Evolutionary conservation across 2,888 invertebrate species (phyloP).

Genomic region (Gastrophysa polygoni): DNA sequence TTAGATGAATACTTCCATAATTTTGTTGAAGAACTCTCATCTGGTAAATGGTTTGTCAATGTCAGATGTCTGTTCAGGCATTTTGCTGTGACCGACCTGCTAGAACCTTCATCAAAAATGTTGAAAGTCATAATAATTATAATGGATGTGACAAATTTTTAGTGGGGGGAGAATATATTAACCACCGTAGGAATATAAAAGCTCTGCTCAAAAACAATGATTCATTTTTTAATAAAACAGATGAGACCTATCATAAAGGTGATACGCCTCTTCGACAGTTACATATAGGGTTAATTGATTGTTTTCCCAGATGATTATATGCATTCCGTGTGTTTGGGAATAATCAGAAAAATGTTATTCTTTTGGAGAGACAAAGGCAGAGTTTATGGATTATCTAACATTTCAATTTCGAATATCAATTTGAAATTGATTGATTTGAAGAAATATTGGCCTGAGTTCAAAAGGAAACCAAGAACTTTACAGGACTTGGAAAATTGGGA

Average conservation of each 20-base stretch:
- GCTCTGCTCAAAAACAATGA: constrained; percentile 32
- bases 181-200: constrained; percentile 31
- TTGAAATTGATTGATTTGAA: too few species aligned
- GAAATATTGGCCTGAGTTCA: constrained; percentile 39
- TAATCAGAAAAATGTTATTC: constrained; percentile 2
- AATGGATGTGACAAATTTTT: constrained; percentile 38
- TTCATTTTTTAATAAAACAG: background rate
- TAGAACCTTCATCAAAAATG: constrained; percentile 29
- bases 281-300: constrained; percentile 1
- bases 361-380: constrained; percentile 27
- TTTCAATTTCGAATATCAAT: constrained; percentile 1
- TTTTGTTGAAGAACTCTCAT: constrained; percentile 27
- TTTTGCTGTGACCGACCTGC: constrained; percentile 37
- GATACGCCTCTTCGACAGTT: constrained; percentile 3
- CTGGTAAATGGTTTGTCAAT: constrained; percentile 14
- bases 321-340: background rate
- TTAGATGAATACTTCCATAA: constrained; percentile 28
- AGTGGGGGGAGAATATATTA: constrained; percentile 20
- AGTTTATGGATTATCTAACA: constrained; percentile 18
- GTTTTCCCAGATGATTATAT: constrained; percentile 8
- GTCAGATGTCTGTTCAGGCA: constrained; percentile 13
- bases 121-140: constrained; percentile 35
- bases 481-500: constrained; percentile 36
- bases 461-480: constrained; percentile 38
- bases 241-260: constrained; percentile 7